Conservation (phyloP, 1,140 invertebrate genomes). For the Drosophila varians region DNA sequence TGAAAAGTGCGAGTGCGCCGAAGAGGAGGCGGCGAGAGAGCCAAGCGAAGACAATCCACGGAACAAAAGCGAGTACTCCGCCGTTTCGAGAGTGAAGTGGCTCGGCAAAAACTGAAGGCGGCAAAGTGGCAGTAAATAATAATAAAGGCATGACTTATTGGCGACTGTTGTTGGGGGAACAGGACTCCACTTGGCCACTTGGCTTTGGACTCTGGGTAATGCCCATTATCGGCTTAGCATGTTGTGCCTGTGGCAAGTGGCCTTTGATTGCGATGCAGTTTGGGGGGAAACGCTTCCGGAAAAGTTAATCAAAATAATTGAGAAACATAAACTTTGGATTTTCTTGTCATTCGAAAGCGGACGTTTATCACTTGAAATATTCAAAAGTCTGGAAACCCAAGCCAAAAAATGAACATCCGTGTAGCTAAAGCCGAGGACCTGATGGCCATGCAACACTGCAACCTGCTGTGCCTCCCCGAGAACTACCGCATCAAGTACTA, state of each 20-base stretch:
- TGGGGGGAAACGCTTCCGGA: neutral
- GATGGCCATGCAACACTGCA: slow-evolving; percentile 99
- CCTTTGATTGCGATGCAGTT: slow-evolving; percentile 46
- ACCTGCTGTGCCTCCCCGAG: slow-evolving; percentile 98
- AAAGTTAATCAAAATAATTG: neutral
- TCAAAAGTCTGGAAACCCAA: too few species aligned
- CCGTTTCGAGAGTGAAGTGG: slow-evolving; percentile 27
- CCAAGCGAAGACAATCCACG: neutral
- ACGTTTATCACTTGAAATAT: too few species aligned
- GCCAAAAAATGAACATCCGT: slow-evolving; percentile 90
- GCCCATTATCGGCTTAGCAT: slow-evolving; percentile 62
- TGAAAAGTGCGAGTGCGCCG: slow-evolving; percentile 50
- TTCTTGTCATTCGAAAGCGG: neutral
- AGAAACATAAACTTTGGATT: neutral
- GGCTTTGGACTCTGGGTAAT: slow-evolving; percentile 25
- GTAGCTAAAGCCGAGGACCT: slow-evolving; percentile 96
- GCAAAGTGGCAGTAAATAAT: slow-evolving; percentile 58
- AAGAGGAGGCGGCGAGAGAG: neutral
- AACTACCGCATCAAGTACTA: slow-evolving; percentile 99
- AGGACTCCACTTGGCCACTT: slow-evolving; percentile 4
- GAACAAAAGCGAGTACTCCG: slow-evolving; percentile 4
- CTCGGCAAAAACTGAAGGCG: slow-evolving; percentile 12
- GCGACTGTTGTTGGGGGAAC: slow-evolving; percentile 8
- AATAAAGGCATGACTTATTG: slow-evolving; percentile 71
- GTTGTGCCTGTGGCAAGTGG: slow-evolving; percentile 45